These are phyloP conservation scores for Pandion haliaetus DNA, from an alignment of 2,113 vertebrate genomes.

Conservation along the genomic window DNA sequence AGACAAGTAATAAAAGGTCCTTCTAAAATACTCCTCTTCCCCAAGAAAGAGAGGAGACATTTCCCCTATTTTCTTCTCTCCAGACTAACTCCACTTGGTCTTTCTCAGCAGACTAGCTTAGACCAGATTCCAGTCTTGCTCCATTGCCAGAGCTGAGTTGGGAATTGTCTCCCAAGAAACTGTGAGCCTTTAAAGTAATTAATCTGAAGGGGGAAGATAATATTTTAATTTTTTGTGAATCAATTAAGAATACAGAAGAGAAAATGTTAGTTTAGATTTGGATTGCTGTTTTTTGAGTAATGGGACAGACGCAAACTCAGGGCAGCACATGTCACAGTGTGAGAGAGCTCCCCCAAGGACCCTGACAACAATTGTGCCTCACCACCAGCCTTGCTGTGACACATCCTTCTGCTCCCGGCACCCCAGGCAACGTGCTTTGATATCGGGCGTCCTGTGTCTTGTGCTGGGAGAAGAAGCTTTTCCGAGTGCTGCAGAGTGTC, in stretches of 20 bases:
- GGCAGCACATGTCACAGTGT: background rate
- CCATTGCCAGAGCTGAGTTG: background rate
- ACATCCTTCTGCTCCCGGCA: background rate
- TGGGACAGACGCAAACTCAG: background rate
- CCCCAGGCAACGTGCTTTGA: background rate
- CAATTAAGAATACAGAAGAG: background rate
- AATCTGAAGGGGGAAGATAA: background rate
- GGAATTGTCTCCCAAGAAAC: background rate
- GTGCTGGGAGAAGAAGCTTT: background rate
- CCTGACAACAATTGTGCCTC: background rate
- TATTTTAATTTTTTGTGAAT: background rate
- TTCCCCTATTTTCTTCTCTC: background rate
- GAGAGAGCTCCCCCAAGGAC: background rate
- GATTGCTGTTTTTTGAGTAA: background rate
- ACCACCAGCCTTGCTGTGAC: background rate
- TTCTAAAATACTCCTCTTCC: background rate
- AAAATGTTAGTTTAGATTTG: background rate
- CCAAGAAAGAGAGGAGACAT: background rate
- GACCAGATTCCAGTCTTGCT: background rate
- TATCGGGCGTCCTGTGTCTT: rapidly evolving
- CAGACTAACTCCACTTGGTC: background rate
- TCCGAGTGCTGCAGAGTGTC: background rate
- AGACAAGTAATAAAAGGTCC: background rate
- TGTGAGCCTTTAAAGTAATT: background rate
- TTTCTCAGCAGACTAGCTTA: background rate